Conservation (phyloP, 2,888 invertebrate species). For the Xylocampa areola region DNA sequence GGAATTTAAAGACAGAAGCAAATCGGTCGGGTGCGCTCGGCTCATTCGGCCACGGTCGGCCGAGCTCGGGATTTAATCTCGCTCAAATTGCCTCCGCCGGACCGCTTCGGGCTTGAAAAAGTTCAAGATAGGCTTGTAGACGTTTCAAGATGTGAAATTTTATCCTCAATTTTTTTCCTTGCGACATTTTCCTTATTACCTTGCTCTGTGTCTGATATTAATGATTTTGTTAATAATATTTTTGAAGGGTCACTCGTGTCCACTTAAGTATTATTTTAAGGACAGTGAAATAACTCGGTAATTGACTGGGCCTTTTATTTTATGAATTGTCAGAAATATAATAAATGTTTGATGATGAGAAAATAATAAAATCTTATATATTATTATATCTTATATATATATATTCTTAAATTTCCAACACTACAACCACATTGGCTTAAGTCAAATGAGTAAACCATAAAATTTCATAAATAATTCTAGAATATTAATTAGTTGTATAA, state of each 20-base stretch:
- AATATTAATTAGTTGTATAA: too few species aligned
- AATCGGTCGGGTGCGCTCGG: slow-evolving; percentile 56
- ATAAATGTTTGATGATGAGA: too few species aligned
- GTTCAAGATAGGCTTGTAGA: slow-evolving; percentile 64
- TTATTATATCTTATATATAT: too few species aligned
- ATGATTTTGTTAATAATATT: slow-evolving; percentile 45
- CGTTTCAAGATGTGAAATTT: slow-evolving; percentile 63
- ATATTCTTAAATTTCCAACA: too few species aligned
- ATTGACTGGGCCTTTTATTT: too few species aligned
- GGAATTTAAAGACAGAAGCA: slow-evolving; percentile 60
- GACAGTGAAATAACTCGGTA: too few species aligned
- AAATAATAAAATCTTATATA: too few species aligned
- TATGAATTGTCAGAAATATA: too few species aligned
- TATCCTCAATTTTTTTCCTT: slow-evolving; percentile 63
- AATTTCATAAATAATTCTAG: too few species aligned
- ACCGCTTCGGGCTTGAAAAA: slow-evolving; percentile 62
- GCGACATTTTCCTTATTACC: slow-evolving; percentile 62
- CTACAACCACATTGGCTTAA: too few species aligned
- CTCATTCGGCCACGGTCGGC: slow-evolving; percentile 65
- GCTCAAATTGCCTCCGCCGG: slow-evolving; percentile 70
- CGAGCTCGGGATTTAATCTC: slow-evolving; percentile 72
- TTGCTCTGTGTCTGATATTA: slow-evolving; percentile 54
- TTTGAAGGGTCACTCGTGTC: neutral
- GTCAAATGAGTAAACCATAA: too few species aligned
- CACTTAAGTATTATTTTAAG: slow-evolving; percentile 1